Evolutionary conservation across 1,140 invertebrate species (phyloP), one percentile per base, ranked within the genome.

Genomic region (Drosophila nigromelanica): DNA sequence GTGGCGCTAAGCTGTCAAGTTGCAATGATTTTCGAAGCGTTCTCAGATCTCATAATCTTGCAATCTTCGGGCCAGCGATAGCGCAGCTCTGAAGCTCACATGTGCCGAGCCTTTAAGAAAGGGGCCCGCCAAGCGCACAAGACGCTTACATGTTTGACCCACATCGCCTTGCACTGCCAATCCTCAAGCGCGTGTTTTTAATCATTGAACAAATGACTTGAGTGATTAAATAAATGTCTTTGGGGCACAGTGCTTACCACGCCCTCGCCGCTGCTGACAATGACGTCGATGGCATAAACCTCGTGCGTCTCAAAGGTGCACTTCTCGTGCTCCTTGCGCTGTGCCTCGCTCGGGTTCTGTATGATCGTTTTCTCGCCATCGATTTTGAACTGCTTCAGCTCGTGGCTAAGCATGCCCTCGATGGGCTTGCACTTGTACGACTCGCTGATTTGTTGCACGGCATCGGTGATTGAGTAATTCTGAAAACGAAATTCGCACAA

Each of bases 351-450:
- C 4, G 99, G 99, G 93, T 99, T 99, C 92, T 98, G 97, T 86
- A 99, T 99, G 73, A 99, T 99, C 14, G 98, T 98, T 93, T 99
- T 99, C 80, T 99, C 98, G 21, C 98, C 99, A 93, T 99, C 98
- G 92, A 99, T 99, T 92, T 97, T 96, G 92, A 98, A 97, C 92
- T 98, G 97, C 90, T 98, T 98, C 50, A 99, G 93, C 91, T 99
- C 98, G 92, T 99, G 98, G 79, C 98, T 99, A 27, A 99, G 93
- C 98, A 99, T 99, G 58, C 99, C 98, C 93, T 99, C 98, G 61
- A 99, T 96, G 21, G 99, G 98, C 93, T 99, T 99, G 92, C 98
- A 99, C 78, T 98, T 97, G 92, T 95, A 99, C 27, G 95, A 94
- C 81, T 97, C 96, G 71, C 97, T 96, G 68, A 99, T 96, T 93